phyloP scores from a whole-genome alignment of 1,140 invertebrate genomes.

The Drosophila chauvacae region DNA sequence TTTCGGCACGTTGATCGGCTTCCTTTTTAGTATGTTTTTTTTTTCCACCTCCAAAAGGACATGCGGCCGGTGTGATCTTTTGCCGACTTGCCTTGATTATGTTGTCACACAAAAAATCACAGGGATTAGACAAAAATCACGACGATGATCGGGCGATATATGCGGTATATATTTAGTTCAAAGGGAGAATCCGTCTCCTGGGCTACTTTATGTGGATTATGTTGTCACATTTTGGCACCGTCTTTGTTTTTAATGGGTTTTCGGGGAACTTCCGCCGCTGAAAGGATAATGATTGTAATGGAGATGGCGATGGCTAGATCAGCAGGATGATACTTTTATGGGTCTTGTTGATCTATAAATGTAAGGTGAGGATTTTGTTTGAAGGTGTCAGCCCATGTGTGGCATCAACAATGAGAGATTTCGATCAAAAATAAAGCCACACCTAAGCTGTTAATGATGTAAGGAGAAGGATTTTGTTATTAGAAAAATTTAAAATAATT shows the following conservation, averaged over 20 bases:
- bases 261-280: conserved; percentile 20
- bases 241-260: conserved; percentile 38
- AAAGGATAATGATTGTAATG: conserved; percentile 22
- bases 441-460: conserved; percentile 21
- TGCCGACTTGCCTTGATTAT: conserved; percentile 59
- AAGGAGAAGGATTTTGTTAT: not conserved
- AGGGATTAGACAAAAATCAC: conserved; percentile 69
- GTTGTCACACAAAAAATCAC: conserved; percentile 69
- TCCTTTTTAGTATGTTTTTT: conserved; percentile 1
- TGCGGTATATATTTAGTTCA: conserved; percentile 15
- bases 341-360: not conserved
- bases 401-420: conserved; percentile 6
- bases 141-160: conserved; percentile 24
- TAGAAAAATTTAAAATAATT: not conserved
- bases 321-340: conserved; percentile 18
- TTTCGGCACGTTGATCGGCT: conserved; percentile 72
- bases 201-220: conserved; percentile 47
- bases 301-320: conserved; percentile 19
- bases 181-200: conserved; percentile 1
- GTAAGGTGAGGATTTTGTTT: not conserved
- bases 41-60: conserved; percentile 33
- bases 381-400: conserved; percentile 7
- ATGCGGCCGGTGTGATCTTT: conserved; percentile 70
- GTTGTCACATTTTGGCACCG: conserved; percentile 52
- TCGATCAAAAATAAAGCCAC: not conserved